Evolutionary conservation across 2,113 vertebrate genomes (phyloP).

Genomic region (Carollia perspicillata): DNA sequence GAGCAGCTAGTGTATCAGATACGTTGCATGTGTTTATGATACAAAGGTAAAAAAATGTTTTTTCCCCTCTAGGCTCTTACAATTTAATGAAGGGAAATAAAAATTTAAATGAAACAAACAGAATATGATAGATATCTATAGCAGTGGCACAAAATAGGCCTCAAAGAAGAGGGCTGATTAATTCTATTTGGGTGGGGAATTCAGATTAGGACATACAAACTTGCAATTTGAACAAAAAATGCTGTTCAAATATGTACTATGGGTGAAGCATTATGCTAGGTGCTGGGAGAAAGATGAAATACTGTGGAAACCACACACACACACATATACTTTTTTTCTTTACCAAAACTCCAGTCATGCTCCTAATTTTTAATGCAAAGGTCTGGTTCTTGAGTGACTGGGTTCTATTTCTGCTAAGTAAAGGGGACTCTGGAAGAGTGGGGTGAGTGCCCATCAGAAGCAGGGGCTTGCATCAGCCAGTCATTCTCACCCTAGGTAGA

Average conservation of each 20-base stretch:
- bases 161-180: background rate
- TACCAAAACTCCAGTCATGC: background rate
- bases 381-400: background rate
- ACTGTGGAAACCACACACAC: background rate
- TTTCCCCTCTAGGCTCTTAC: background rate
- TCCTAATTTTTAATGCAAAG: background rate
- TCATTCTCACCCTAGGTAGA: constrained; percentile 85
- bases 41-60: background rate
- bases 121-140: background rate
- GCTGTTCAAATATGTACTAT: background rate
- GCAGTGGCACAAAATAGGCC: background rate
- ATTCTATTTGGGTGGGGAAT: background rate
- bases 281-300: background rate
- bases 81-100: background rate
- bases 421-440: background rate
- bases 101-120: background rate
- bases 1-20: background rate
- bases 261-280: background rate
- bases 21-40: background rate
- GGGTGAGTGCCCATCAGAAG: background rate
- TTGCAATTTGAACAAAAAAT: background rate
- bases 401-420: background rate
- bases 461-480: background rate
- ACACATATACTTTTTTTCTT: background rate
- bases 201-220: background rate